phyloP scores from a whole-genome alignment of 1,140 invertebrate genomes.

The Choristoneura fumiferana region DNA sequence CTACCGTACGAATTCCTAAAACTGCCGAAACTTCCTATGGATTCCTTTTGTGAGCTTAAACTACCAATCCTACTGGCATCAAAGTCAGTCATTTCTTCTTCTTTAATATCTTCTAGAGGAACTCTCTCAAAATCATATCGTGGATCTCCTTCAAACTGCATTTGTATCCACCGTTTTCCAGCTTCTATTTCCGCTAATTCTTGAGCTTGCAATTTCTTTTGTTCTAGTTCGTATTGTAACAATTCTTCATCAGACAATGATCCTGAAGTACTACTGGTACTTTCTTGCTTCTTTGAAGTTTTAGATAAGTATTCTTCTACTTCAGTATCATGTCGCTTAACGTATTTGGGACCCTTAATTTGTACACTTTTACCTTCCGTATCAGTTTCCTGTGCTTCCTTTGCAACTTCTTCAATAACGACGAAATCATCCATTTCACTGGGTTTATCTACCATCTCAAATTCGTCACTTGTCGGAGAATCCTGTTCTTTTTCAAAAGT shows the following conservation, averaged over 20 bases:
- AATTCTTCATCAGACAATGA: constrained; percentile 81
- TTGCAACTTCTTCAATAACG: constrained; percentile 91
- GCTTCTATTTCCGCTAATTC: constrained; percentile 83
- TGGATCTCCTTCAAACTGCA: constrained; percentile 87
- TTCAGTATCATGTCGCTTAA: constrained; percentile 84
- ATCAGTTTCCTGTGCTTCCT: constrained; percentile 89
- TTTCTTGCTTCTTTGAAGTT: constrained; percentile 73
- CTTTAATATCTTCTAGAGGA: constrained; percentile 94
- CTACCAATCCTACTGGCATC: constrained; percentile 90
- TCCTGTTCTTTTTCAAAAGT: constrained; percentile 82
- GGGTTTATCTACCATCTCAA: constrained; percentile 92
- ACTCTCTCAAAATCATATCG: constrained; percentile 86
- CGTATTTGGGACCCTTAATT: constrained; percentile 79
- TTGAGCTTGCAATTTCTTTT: constrained; percentile 80
- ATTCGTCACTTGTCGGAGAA: constrained; percentile 92
- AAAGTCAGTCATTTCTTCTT: constrained; percentile 91
- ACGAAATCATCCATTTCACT: constrained; percentile 92
- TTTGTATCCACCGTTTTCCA: constrained; percentile 92
- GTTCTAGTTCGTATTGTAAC: constrained; percentile 87
- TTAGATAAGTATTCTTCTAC: constrained; percentile 85
- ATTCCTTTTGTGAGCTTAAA: constrained; percentile 89
- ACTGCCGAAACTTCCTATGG: constrained; percentile 87
- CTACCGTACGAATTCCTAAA: constrained; percentile 86
- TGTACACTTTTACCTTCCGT: constrained; percentile 88
- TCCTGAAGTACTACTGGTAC: constrained; percentile 80